These are phyloP conservation scores for Atrina japonica DNA, from an alignment of 2,888 invertebrate genomes.

Conservation along the genomic window DNA sequence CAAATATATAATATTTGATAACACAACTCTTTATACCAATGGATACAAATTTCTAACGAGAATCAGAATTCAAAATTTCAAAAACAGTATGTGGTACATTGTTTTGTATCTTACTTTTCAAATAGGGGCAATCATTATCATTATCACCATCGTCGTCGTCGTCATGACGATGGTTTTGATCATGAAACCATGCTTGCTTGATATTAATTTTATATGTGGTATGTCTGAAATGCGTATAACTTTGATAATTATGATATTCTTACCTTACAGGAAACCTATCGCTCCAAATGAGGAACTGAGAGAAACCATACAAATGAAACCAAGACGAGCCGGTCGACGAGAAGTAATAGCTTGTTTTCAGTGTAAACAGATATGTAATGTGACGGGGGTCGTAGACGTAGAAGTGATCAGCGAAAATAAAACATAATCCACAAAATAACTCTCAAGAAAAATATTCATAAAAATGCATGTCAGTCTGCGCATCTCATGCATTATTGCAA, in stretches of 20 bases:
- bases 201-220: not conserved
- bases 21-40: too few species aligned
- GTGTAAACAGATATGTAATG: constrained; percentile 93
- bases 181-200: not conserved
- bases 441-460: too few species aligned
- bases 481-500: not conserved
- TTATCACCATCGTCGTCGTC: too few species aligned
- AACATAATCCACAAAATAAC: constrained; percentile 2
- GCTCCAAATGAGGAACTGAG: constrained; percentile 86
- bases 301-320: constrained; percentile 88
- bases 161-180: too few species aligned
- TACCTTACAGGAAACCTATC: constrained; percentile 81
- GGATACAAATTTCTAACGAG: too few species aligned
- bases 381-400: constrained; percentile 86
- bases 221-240: not conserved
- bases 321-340: constrained; percentile 89
- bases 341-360: constrained; percentile 93
- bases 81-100: too few species aligned
- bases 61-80: too few species aligned
- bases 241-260: too few species aligned
- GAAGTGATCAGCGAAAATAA: constrained; percentile 63
- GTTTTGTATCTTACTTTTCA: too few species aligned
- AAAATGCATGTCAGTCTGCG: too few species aligned
- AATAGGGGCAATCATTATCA: too few species aligned
- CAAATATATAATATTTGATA: too few species aligned